These are phyloP conservation scores for Protaetia brevitarsis DNA, from an alignment of 1,140 invertebrate species.

Conservation along the genomic window DNA sequence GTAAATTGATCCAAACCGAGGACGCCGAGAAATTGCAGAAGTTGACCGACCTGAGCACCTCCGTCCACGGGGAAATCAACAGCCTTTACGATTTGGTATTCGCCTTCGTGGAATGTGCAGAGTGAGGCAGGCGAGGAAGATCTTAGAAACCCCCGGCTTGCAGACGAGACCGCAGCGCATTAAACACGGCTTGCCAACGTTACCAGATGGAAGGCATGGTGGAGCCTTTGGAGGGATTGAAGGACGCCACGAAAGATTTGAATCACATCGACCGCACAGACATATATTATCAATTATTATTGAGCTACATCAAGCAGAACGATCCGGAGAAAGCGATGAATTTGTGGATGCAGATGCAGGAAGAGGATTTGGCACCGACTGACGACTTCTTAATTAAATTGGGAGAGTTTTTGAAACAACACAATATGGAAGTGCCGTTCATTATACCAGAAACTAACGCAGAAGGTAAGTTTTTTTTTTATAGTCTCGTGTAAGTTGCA, in stretches of 20 bases:
- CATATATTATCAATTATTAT: constrained; percentile 70
- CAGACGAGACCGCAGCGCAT: constrained; percentile 58
- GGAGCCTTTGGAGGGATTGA: constrained; percentile 66
- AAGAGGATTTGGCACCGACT: constrained; percentile 70
- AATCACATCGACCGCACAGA: constrained; percentile 70
- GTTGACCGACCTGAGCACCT: constrained; percentile 72
- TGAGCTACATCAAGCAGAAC: constrained; percentile 64
- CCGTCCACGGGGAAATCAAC: constrained; percentile 76
- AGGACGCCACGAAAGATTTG: constrained; percentile 71
- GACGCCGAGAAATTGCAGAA: constrained; percentile 73
- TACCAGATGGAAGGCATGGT: constrained; percentile 55
- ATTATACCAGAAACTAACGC: constrained; percentile 53
- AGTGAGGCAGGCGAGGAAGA: constrained; percentile 72
- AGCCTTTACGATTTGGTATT: constrained; percentile 78
- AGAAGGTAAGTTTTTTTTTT: constrained; percentile 36
- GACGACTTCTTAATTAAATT: constrained; percentile 65
- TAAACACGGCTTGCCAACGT: constrained; percentile 55
- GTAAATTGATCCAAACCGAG: constrained; percentile 69
- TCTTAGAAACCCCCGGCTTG: constrained; percentile 74
- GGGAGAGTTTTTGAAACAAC: constrained; percentile 61
- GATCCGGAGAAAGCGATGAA: constrained; percentile 69
- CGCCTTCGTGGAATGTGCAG: constrained; percentile 76
- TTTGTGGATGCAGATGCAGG: constrained; percentile 77
- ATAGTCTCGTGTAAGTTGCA: too few relatives aligned
- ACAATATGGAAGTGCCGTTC: constrained; percentile 67